Base-by-base conservation (phyloP, 2,888 invertebrate species). In the Dysmachus trigonus region DNA sequence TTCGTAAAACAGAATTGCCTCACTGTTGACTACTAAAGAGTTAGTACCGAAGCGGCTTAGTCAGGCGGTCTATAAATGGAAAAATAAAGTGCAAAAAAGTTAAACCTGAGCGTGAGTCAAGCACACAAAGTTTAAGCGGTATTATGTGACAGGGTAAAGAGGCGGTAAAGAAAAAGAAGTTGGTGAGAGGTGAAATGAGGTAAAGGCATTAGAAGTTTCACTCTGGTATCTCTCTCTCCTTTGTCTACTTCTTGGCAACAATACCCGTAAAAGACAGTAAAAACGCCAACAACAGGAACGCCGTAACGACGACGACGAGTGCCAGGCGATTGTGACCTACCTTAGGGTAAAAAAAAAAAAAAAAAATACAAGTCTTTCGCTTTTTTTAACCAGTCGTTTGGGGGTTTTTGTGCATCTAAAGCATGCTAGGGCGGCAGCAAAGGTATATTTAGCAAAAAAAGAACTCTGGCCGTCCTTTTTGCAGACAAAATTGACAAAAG, bases 221-320 rank as follows among this genome's bases (percentile, higher is more conserved):
- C 18, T 53, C 35, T n/a, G 10, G n/a, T 53, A 62, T 62, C 62
- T 62, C 35, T 62, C 35, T 53, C 13, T 15, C 35, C 53, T 81
- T 81, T 81, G 81, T 81, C 33, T 81, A 81, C 81, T 81, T 81
- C 62, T 62, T 81, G 81, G 18, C 47, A 53, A 81, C 81, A 81
- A 62, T 62, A 33, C 27, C 77, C 10, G n/a, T 18, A 81, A 62
- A 81, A 47, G 81, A 62, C 53, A 81, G 51, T 53, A 81, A 81
- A 81, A 81, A 81, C 62, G 53, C 31, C 53, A 81, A 53, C 81
- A 81, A 35, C 62, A 81, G 81, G 35, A 81, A 62, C 81, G 33
- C 33, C 62, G 18, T 81, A 35, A 53, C 53, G 53, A 81, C 62
- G 35, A 62, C 22, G 18, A 81, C 53, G 53, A 51, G 35, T 81